Evolutionary conservation across 2,888 invertebrate species (phyloP), one percentile per base, ranked within the genome.

Genomic region (Itoplectis maculator): DNA sequence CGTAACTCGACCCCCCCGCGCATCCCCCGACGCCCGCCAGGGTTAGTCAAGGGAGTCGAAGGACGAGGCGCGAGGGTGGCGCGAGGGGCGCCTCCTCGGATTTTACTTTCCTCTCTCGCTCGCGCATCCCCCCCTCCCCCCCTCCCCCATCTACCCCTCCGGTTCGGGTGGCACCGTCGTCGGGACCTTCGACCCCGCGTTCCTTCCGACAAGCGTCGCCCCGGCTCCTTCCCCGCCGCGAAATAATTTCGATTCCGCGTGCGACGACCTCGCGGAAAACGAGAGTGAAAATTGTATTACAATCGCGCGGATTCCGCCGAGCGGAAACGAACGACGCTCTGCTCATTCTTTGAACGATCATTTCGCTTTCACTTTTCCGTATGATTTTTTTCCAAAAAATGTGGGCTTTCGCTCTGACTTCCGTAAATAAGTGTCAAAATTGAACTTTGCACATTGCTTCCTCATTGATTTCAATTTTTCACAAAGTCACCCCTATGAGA

Each of bases 191-290:
- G 13, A 76, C 68, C 74, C 63, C 47, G 45, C 63, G 49, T 51
- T 69, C 51, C 61, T 69, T 11, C 37, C 51, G 3, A 35, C 59
- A 18, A 74, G 23, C 42, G 42, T 18, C 29, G 5, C 69, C 42
- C 11, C 37, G 45, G 42, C 54, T 15, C 65, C 47, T 47, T 56
- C 70, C 66, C 42, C 54, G 42, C 42, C 49, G 42, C 49, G 15
- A 40, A 80, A 76, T 66, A 23, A 81, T 72, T 80, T 65, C 65
- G 61, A 86, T 81, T 85, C 84, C 84, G 79, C 84, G 79, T n/a
- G n/a, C n/a, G n/a, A n/a, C 81, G 80, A 81, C 75, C 69, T 72
- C 79, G 76, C 79, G 76, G n/a, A 49, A 74, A 79, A 77, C 76
- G 74, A 75, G 69, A 80, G n/a, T 65, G 56, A 37, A 79, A 79